Conservation (phyloP, 2,888 invertebrate genomes). For the Stomorhina lunata region DNA sequence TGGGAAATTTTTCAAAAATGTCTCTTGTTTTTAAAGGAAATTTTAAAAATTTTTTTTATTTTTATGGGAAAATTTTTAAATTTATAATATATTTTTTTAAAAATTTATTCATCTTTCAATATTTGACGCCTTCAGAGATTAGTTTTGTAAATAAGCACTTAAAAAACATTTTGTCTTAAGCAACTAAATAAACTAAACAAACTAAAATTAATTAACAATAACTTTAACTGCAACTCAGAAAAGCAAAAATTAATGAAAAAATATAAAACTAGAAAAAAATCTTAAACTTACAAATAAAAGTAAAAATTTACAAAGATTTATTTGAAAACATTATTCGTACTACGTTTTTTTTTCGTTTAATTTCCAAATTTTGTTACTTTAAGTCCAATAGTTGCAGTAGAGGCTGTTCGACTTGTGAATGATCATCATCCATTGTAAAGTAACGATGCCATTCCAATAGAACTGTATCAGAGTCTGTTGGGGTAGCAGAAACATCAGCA, state of each 20-base stretch:
- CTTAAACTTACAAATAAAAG: neutral
- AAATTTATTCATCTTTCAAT: no score
- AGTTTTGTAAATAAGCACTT: no score
- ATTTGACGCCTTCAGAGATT: no score
- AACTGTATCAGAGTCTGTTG: neutral
- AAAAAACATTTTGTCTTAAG: no score
- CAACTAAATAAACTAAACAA: neutral
- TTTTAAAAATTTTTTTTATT: no score
- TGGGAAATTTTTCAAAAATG: no score
- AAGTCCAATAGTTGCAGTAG: no score
- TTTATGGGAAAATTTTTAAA: no score
- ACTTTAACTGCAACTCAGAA: conserved; percentile 33
- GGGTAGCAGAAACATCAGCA: no score
- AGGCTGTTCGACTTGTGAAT: neutral
- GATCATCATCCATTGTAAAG: conserved; percentile 28
- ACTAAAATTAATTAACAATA: conserved; percentile 22
- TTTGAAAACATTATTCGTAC: conserved; percentile 20
- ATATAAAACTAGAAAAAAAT: conserved; percentile 5
- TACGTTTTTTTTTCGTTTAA: conserved; percentile 43
- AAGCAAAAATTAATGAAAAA: conserved; percentile 60
- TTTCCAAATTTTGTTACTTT: no score
- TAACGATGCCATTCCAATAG: conserved; percentile 42
- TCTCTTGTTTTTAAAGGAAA: no score
- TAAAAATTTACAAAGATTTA: conserved; percentile 30
- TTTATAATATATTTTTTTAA: no score